Conservation (phyloP, 2,888 invertebrate species). For the Sturmia bella region DNA sequence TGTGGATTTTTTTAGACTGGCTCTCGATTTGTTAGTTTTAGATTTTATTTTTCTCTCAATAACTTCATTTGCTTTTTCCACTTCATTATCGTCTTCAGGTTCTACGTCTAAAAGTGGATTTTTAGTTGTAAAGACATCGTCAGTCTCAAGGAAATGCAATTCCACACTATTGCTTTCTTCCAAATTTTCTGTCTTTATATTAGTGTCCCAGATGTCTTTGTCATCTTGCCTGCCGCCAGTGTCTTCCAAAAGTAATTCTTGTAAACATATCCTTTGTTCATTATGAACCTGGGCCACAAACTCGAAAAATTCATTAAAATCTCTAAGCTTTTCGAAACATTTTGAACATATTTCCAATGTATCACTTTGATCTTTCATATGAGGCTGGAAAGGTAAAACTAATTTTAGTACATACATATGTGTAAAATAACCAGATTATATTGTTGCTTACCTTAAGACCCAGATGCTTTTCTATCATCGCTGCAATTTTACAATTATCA, state of each 20-base stretch:
- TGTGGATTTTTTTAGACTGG: constrained; percentile 33
- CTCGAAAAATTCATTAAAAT: constrained; percentile 79
- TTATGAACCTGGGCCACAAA: constrained; percentile 78
- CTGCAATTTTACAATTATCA: constrained; percentile 74
- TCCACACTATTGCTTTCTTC: constrained; percentile 53
- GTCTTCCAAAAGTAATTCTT: constrained; percentile 5
- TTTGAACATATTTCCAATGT: constrained; percentile 77
- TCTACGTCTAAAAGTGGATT: constrained; percentile 75
- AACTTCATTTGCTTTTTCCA: constrained; percentile 64
- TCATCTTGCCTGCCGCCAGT: constrained; percentile 11
- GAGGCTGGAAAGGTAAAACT: constrained; percentile 72
- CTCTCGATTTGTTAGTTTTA: constrained; percentile 35
- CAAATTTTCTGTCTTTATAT: constrained; percentile 69
- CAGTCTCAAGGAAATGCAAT: constrained; percentile 49
- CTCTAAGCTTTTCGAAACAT: constrained; percentile 79
- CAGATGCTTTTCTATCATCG: constrained; percentile 78
- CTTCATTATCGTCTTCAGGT: constrained; percentile 66
- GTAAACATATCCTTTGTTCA: constrained; percentile 70
- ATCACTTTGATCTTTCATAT: constrained; percentile 74
- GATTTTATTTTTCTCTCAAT: constrained; percentile 22
- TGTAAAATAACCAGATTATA: too few species aligned
- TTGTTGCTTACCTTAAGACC: constrained; percentile 74
- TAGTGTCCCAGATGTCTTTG: constrained; percentile 2
- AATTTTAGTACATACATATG: too few species aligned
- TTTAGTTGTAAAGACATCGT: constrained; percentile 67